phyloP scores from a whole-genome alignment of 1,140 invertebrate species.

The Cepaea nemoralis region DNA sequence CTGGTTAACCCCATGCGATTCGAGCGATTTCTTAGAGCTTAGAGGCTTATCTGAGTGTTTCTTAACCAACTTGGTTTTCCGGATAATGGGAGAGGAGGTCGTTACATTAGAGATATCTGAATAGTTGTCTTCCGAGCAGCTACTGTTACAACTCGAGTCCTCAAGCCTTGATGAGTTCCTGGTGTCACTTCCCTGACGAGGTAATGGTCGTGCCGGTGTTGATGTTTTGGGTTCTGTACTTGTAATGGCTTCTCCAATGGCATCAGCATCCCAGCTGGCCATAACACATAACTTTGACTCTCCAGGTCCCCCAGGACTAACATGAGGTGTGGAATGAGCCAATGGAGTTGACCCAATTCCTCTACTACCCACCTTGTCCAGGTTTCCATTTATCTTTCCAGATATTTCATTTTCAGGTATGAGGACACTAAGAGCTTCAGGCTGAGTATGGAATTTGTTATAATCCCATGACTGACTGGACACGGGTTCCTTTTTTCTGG shows the following conservation, averaged over 20 bases:
- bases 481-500: background rate
- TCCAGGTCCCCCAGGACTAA: conserved; percentile 7
- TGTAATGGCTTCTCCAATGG: background rate
- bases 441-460: background rate
- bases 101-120: conserved; percentile 25
- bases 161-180: background rate
- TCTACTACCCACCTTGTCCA: background rate
- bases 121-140: conserved; percentile 31
- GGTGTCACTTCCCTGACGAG: background rate
- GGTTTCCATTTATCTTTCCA: background rate
- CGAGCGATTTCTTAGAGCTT: background rate
- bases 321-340: conserved; percentile 37
- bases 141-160: conserved; percentile 14
- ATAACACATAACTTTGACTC: background rate
- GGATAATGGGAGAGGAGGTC: background rate
- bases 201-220: background rate
- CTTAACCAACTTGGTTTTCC: conserved; percentile 15
- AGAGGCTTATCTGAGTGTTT: background rate
- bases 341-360: conserved; percentile 14
- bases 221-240: background rate
- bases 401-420: conserved; percentile 4
- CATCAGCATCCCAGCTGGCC: conserved; percentile 28
- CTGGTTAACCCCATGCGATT: background rate
- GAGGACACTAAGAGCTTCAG: conserved; percentile 1
- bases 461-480: background rate